phyloP scores from a whole-genome alignment of 2,888 invertebrate genomes.

The Hyposoter didymator region DNA sequence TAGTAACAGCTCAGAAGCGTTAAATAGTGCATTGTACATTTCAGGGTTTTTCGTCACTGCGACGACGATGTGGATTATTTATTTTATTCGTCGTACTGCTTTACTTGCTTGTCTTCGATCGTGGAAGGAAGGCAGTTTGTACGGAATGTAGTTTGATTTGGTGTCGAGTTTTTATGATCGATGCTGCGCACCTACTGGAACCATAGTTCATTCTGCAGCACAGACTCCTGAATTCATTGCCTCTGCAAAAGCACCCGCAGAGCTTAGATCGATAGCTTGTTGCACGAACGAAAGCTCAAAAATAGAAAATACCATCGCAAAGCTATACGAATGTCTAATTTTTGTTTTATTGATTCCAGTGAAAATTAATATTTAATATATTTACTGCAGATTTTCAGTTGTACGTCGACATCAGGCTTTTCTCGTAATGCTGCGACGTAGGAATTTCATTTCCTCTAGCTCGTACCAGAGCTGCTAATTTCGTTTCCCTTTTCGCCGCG shows the following conservation, averaged over 20 bases:
- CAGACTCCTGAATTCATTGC: conserved; percentile 3
- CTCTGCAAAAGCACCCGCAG: neutral
- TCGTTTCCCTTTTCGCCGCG: conserved; percentile 64
- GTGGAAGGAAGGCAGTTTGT: neutral
- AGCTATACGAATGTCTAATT: neutral
- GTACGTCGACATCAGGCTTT: conserved; percentile 26
- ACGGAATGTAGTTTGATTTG: conserved; percentile 7
- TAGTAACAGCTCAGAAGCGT: neutral
- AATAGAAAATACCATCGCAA: neutral
- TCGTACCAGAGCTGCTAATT: conserved; percentile 60
- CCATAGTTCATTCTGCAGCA: neutral
- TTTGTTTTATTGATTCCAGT: neutral
- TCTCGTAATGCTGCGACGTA: conserved; percentile 35
- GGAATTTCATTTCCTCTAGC: conserved; percentile 57
- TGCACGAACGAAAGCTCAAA: neutral
- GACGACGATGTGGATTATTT: neutral
- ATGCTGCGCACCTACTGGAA: neutral
- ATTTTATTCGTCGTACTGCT: neutral
- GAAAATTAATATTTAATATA: conserved; percentile 15
- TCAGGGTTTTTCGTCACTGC: neutral
- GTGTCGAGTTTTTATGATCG: conserved; percentile 11
- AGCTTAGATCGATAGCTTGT: neutral
- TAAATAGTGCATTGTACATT: neutral
- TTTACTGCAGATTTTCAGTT: conserved; percentile 6
- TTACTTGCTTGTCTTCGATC: neutral